phyloP scores from a whole-genome alignment of 2,113 vertebrate species.

The Python bivittatus region DNA sequence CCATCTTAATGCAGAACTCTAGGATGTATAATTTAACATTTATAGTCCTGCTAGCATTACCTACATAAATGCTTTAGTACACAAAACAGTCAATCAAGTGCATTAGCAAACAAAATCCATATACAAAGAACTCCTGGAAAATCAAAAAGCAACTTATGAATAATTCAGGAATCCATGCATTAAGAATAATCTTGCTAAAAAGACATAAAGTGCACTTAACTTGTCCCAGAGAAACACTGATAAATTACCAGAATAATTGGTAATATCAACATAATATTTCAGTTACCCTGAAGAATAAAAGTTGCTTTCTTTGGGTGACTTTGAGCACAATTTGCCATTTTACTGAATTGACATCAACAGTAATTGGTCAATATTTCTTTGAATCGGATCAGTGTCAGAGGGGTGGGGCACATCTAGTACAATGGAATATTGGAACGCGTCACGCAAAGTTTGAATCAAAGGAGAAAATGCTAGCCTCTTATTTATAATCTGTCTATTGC shows the following conservation, averaged over 20 bases:
- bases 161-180: conserved; percentile 70
- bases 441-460: conserved; percentile 25
- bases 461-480: conserved; percentile 16
- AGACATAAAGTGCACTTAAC: conserved; percentile 59
- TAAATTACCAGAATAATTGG: conserved; percentile 62
- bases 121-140: conserved; percentile 58
- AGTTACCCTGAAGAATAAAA: conserved; percentile 55
- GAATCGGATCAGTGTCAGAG: conserved; percentile 39
- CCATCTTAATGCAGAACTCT: conserved; percentile 55
- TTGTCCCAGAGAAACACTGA: conserved; percentile 56
- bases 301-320: conserved; percentile 48
- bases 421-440: neutral
- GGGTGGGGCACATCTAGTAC: neutral
- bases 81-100: conserved; percentile 61
- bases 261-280: conserved; percentile 57
- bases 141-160: conserved; percentile 64
- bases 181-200: conserved; percentile 62
- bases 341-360: conserved; percentile 47
- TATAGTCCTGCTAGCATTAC: conserved; percentile 61
- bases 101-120: conserved; percentile 74
- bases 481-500: conserved; percentile 21
- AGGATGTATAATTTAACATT: conserved; percentile 70
- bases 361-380: conserved; percentile 41
- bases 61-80: conserved; percentile 57
- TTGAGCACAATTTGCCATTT: conserved; percentile 59